Evolutionary conservation across 2,888 invertebrate species (phyloP).

Genomic region (Sceliomorpha sp.): DNA sequence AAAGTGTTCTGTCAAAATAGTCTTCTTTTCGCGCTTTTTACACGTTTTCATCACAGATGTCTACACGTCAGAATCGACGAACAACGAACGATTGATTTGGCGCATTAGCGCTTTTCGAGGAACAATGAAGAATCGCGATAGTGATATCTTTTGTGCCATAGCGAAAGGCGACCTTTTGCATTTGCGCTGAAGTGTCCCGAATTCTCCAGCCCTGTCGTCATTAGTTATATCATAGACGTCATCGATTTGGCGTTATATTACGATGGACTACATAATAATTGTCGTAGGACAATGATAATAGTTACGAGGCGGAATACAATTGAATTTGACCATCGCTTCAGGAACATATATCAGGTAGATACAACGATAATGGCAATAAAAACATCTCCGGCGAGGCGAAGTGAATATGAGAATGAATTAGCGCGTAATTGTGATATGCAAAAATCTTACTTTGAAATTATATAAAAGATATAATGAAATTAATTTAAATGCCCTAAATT

Average conservation of each 20-base stretch:
- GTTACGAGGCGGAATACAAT: slow-evolving; percentile 11
- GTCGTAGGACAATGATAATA: slow-evolving; percentile 10
- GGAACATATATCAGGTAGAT: neutral
- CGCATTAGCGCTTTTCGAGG: slow-evolving; percentile 4
- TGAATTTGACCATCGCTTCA: slow-evolving; percentile 7
- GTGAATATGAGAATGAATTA: no score
- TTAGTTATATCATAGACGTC: slow-evolving; percentile 19
- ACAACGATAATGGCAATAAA: no score
- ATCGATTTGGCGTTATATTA: slow-evolving; percentile 6
- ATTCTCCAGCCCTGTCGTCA: slow-evolving; percentile 20
- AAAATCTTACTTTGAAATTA: no score
- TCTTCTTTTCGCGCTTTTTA: no score
- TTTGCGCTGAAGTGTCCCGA: slow-evolving; percentile 6
- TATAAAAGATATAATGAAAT: no score
- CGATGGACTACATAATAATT: slow-evolving; percentile 4
- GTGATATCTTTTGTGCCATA: slow-evolving; percentile 9
- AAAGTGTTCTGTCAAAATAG: no score
- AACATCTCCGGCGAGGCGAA: no score
- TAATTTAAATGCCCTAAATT: no score
- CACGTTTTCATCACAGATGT: no score
- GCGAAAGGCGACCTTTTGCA: slow-evolving; percentile 17
- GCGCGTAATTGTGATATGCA: no score
- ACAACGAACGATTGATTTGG: no score
- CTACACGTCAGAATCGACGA: no score
- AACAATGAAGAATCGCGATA: slow-evolving; percentile 12